Percentiles rank a stretch among this genome's conserved stretches.
These are phyloP conservation scores for Drosophila sordidula DNA, from an alignment of 2,888 invertebrate species.

Conservation along the genomic window DNA sequence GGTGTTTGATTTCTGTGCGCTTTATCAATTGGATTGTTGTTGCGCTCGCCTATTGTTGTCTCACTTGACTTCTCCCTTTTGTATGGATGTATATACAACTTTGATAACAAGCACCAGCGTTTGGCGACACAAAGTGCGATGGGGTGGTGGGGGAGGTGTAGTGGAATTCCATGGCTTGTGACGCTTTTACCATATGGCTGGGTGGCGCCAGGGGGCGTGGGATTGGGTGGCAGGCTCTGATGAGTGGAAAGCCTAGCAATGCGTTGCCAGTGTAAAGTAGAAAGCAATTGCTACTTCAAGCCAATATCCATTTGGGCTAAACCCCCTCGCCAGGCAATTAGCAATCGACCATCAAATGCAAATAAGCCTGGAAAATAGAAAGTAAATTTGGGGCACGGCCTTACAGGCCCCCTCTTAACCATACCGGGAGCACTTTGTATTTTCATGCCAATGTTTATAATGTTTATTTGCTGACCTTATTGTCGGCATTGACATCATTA, in stretches of 20 bases:
- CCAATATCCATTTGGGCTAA: conserved; percentile 31
- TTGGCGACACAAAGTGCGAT: conserved; percentile 11
- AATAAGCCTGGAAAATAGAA: conserved; percentile 31
- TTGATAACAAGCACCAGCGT: conserved; percentile 28
- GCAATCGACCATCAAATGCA: conserved; percentile 58
- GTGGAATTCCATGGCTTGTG: conserved; percentile 3
- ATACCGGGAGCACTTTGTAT: conserved; percentile 35
- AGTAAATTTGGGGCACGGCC: neutral
- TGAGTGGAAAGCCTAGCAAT: conserved; percentile 29
- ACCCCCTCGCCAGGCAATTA: conserved; percentile 37
- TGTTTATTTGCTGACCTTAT: conserved; percentile 68
- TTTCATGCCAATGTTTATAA: conserved; percentile 56
- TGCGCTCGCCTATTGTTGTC: conserved; percentile 33
- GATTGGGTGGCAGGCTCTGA: too few relatives aligned
- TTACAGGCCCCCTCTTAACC: conserved; percentile 26
- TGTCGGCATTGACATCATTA: conserved; percentile 76
- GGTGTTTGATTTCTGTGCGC: conserved; percentile 39
- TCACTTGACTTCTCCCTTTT: conserved; percentile 25
- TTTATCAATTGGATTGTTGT: conserved; percentile 40
- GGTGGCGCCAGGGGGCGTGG: neutral
- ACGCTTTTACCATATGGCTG: neutral
- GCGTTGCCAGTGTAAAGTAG: conserved; percentile 26
- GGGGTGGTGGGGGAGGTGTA: neutral
- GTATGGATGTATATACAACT: conserved; percentile 16
- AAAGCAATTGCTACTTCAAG: conserved; percentile 34